Conservation (phyloP, 2,797 vertebrate genomes). For the Pitangus sulphuratus region DNA sequence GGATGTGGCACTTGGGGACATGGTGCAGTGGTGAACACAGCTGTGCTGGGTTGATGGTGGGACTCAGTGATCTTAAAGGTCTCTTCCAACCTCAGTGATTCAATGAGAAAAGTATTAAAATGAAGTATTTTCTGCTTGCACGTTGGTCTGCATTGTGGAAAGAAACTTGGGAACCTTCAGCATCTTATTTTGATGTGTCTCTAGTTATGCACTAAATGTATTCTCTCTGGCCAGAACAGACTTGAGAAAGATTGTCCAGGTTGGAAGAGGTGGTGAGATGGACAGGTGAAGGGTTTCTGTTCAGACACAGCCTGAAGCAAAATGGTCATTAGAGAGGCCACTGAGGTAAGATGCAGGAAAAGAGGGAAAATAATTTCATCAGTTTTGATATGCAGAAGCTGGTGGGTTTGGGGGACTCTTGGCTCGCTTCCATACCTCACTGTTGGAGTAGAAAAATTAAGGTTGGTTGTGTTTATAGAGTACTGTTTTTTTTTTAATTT, state of each 20-base stretch:
- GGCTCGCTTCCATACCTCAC: neutral
- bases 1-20: neutral
- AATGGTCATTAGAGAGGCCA: neutral
- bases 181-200: neutral
- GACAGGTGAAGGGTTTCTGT: neutral
- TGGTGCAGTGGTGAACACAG: accelerated
- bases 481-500: neutral
- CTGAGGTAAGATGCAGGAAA: neutral
- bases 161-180: neutral
- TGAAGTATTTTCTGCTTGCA: neutral
- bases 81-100: neutral
- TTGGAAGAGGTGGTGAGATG: neutral
- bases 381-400: neutral
- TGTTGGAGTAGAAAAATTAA: neutral
- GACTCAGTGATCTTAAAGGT: neutral
- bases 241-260: neutral
- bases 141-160: neutral
- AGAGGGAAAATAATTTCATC: neutral
- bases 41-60: neutral
- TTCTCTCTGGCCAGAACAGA: neutral
- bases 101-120: neutral
- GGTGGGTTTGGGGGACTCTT: neutral
- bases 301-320: neutral
- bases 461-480: neutral
- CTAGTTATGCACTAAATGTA: neutral